A percentile compares a stretch with the other conserved stretches of the same genome.
phyloP scores from a whole-genome alignment of 2,797 vertebrate species.

The Huso huso region DNA sequence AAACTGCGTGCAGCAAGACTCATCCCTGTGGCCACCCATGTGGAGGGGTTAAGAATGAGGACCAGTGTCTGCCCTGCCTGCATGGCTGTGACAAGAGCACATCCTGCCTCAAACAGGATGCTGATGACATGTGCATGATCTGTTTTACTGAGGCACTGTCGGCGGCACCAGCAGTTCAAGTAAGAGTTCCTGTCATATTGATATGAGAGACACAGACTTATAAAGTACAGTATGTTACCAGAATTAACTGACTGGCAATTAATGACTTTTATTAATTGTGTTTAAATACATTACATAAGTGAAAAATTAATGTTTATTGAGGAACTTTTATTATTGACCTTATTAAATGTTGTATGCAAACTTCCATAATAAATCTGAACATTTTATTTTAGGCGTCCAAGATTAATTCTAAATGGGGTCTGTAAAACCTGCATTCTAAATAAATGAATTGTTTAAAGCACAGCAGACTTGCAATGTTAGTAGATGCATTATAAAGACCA shows the following conservation, averaged over 20 bases:
- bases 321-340: too few relatives aligned
- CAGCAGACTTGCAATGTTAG: too few relatives aligned
- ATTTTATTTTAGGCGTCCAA: too few relatives aligned
- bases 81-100: slow-evolving; percentile 90
- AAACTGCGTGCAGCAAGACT: slow-evolving; percentile 91
- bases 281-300: too few relatives aligned
- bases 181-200: slow-evolving; percentile 31
- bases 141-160: slow-evolving; percentile 98
- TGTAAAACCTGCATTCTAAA: too few relatives aligned
- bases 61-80: slow-evolving; percentile 85
- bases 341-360: too few relatives aligned
- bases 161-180: slow-evolving; percentile 94
- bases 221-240: neutral
- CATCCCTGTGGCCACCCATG: slow-evolving; percentile 91
- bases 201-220: neutral
- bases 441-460: too few relatives aligned
- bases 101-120: slow-evolving; percentile 86
- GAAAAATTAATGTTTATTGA: too few relatives aligned
- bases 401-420: too few relatives aligned
- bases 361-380: too few relatives aligned
- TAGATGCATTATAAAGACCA: too few relatives aligned
- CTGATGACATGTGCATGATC: slow-evolving; percentile 99
- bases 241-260: neutral
- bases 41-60: slow-evolving; percentile 92
- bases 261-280: too few relatives aligned